phyloP scores from a whole-genome alignment of 1,140 invertebrate species.

The Dinoponera quadriceps region DNA sequence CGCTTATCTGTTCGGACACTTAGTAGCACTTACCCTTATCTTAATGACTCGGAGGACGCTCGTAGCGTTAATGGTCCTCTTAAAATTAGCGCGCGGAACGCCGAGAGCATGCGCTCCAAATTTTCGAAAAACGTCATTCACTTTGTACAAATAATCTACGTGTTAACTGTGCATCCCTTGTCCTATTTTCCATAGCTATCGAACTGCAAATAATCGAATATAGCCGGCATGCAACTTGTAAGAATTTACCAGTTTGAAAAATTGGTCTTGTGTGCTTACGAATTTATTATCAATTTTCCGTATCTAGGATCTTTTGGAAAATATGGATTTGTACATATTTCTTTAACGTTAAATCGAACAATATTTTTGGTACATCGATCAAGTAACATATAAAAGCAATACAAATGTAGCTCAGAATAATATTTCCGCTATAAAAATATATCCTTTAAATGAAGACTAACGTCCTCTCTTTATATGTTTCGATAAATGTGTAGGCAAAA shows the following conservation, averaged over 20 bases:
- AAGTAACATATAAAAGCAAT: background rate
- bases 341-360: no score
- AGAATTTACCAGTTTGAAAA: background rate
- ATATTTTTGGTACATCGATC: no score
- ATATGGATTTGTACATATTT: no score
- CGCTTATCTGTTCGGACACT: conserved; percentile 84
- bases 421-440: background rate
- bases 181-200: conserved; percentile 1
- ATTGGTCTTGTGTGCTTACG: background rate
- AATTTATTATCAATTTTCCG: no score
- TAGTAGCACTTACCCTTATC: conserved; percentile 86
- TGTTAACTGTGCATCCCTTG: background rate
- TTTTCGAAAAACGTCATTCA: conserved; percentile 62
- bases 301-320: no score
- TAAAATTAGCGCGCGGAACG: conserved; percentile 81
- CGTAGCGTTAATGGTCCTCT: conserved; percentile 84
- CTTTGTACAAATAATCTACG: conserved; percentile 12
- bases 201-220: background rate
- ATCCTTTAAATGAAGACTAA: no score
- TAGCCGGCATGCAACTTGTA: background rate
- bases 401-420: background rate
- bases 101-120: conserved; percentile 67
- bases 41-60: conserved; percentile 84
- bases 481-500: no score
- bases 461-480: no score